A percentile compares a stretch with the other conserved stretches of the same genome.
Conservation (phyloP, 2,113 vertebrate species). For the Xiphophorus maculatus region DNA sequence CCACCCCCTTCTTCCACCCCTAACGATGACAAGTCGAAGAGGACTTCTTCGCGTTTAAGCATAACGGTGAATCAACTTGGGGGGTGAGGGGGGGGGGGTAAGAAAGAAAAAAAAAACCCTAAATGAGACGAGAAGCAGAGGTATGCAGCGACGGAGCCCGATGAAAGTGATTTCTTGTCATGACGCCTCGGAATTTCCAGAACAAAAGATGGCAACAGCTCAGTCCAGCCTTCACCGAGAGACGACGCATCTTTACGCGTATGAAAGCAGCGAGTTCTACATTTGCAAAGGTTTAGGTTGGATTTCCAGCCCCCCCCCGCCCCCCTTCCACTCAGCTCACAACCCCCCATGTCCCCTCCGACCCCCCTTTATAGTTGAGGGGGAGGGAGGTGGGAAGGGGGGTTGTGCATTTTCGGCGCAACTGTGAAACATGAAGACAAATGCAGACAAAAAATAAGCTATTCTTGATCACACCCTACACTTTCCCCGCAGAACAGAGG, state of each 20-base stretch:
- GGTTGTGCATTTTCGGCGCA: constrained; percentile 1
- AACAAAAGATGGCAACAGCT: constrained; percentile 40
- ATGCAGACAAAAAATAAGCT: constrained; percentile 70
- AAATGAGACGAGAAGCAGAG: constrained; percentile 27
- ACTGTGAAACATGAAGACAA: constrained; percentile 69
- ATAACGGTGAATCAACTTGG: constrained; percentile 49
- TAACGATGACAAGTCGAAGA: constrained; percentile 34
- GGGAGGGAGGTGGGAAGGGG: neutral
- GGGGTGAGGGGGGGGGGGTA: too few relatives aligned
- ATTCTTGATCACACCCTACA: constrained; percentile 84
- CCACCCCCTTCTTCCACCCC: constrained; percentile 15
- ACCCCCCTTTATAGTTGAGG: neutral
- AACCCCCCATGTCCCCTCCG: too few relatives aligned
- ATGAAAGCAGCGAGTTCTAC: neutral
- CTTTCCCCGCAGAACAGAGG: constrained; percentile 81
- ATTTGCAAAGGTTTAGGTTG: constrained; percentile 10
- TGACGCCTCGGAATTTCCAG: constrained; percentile 25
- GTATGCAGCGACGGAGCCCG: constrained; percentile 37
- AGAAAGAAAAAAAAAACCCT: constrained; percentile 18
- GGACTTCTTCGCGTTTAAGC: constrained; percentile 34
- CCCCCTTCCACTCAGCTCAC: neutral
- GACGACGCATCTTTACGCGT: constrained; percentile 28
- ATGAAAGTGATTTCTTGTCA: constrained; percentile 37
- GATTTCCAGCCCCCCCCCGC: neutral
- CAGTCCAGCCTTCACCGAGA: constrained; percentile 22